Base-by-base conservation (phyloP, 2,113 vertebrate genomes). In the Ictidomys tridecemlineatus region DNA sequence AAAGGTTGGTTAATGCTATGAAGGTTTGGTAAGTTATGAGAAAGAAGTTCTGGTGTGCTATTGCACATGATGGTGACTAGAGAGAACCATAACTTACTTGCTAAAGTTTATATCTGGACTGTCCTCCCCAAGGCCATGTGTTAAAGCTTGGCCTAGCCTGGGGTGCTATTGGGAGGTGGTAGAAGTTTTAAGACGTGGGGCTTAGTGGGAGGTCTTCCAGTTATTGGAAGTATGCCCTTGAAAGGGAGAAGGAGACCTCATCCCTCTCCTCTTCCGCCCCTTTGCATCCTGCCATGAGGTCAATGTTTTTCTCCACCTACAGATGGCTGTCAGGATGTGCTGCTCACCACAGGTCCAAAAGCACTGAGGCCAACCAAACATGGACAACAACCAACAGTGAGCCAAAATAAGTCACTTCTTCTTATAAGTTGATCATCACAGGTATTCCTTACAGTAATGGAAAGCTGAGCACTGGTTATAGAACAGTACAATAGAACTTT, bases 361-460 rank as follows among this genome's bases (percentile, higher is more conserved):
- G 10, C 4, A 11, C 2, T 17, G 26, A 1, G 2, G 56, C 5
- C 32, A 76, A 24, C 17, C 42, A 20, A 1, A 17, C 45, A 42
- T 32, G 45, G 14, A 8, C 39, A 61, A 39, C 18, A 92, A 37
- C 65, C 11, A 20, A 39, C 26, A 20, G 0, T 24, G 34, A 77
- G 56, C 5, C 80, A 13, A 34, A 63, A 37, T 8, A 74, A 84
- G 1, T 1, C 53, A 48, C 37, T 14, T 24, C 32, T 48, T 30
- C 63, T 39, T 17, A 16, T 42, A 85, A 42, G 4, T 53, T 51
- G n/a, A 34, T 69, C 34, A 39, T 8, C 39, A 69, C 9, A 67
- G 72, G 20, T 53, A 16, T 56, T 69, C 56, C 13, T 42, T 45
- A 67, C 12, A 78, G 28, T 17, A 42, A 42, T 20, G 22, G 45